Conservation (phyloP, 2,113 vertebrate species). For the Brevimyrus niger region DNA sequence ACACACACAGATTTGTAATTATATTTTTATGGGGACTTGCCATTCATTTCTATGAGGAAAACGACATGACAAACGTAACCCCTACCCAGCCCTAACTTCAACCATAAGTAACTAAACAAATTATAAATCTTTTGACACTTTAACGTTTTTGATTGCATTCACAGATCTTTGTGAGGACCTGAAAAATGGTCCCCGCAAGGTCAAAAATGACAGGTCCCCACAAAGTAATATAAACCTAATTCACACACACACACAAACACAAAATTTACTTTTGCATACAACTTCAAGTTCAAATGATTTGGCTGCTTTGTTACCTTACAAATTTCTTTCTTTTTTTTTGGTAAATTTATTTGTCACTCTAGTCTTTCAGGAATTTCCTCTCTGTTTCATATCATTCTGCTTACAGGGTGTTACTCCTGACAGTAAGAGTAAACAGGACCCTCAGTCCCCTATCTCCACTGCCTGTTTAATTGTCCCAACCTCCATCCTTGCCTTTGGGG, state of each 20-base stretch:
- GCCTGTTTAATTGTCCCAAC: not conserved
- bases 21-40: too few relatives aligned
- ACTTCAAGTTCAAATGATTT: not conserved
- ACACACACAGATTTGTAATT: not conserved
- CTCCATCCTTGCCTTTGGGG: not conserved
- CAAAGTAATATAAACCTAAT: too few relatives aligned
- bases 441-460: not conserved
- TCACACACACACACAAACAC: not conserved
- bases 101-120: too few relatives aligned
- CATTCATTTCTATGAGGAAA: too few relatives aligned
- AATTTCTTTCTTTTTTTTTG: not conserved
- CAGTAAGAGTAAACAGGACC: not conserved
- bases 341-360: not conserved
- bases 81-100: too few relatives aligned
- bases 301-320: not conserved
- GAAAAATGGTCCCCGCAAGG: too few relatives aligned
- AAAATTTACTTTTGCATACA: not conserved
- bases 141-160: too few relatives aligned
- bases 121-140: too few relatives aligned
- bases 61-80: too few relatives aligned
- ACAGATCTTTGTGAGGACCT: too few relatives aligned
- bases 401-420: not conserved
- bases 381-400: not conserved
- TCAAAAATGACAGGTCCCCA: too few relatives aligned
- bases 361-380: not conserved